phyloP scores from a whole-genome alignment of 2,113 vertebrate species.

The Crocuta crocuta region DNA sequence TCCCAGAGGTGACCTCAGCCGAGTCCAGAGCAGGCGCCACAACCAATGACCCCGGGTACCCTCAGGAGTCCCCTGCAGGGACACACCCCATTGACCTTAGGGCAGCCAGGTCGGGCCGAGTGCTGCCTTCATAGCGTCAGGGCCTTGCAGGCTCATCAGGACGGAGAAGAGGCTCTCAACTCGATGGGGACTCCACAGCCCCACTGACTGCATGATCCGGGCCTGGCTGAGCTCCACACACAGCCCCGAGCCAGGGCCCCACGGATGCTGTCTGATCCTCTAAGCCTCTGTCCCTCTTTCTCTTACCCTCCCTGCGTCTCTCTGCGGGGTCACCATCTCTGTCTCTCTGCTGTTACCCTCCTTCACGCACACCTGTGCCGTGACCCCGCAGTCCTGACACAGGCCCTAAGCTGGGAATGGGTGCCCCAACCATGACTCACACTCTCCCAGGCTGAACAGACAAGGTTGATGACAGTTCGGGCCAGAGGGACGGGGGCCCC shows the following conservation, averaged over 20 bases:
- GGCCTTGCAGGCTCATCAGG: not conserved
- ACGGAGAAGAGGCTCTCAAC: not conserved
- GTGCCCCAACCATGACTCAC: not conserved
- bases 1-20: not conserved
- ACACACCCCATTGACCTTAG: rapidly evolving
- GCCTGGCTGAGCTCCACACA: not conserved
- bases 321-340: not conserved
- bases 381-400: not conserved
- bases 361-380: no score
- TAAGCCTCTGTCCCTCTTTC: not conserved
- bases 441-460: not conserved
- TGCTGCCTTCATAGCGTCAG: rapidly evolving
- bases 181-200: no score
- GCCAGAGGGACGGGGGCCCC: not conserved
- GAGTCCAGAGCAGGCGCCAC: not conserved
- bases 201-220: rapidly evolving
- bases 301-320: not conserved
- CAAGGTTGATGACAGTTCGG: not conserved
- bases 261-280: rapidly evolving
- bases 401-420: not conserved
- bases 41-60: not conserved
- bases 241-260: not conserved
- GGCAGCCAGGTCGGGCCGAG: not conserved
- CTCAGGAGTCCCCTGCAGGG: not conserved
- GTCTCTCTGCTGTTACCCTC: rapidly evolving